Base-by-base conservation (phyloP, 2,797 vertebrate genomes). In the Rhabdophis nuchalis region DNA sequence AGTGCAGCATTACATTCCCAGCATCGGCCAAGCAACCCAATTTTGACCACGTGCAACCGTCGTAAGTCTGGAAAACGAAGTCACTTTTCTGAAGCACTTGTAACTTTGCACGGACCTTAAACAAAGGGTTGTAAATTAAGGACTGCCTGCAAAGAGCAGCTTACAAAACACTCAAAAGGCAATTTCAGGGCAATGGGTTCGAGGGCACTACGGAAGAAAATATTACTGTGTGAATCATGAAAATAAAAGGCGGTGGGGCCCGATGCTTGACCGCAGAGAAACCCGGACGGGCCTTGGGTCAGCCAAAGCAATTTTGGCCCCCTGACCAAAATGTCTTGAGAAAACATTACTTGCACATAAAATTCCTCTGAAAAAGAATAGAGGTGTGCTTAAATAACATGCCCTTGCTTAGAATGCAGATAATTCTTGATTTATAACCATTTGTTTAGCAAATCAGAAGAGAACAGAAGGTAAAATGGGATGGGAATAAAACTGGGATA, bases 61-160 rank as follows among this genome's bases (percentile, higher is more conserved):
- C 61, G 1, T 64, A 64, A 64, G 29, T n/a, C 29, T 64, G 61
- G n/a, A 64, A 64, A 64, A 64, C 5, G 0, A n/a, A 64, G 0
- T 16, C 29, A n/a, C 29, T 32, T 64, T n/a, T 64, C 14, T 64
- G 14, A 14, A 14, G 61, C 16, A 2, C 5, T 32, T 64, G 29
- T n/a, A n/a, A 64, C 13, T 64, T n/a, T n/a, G 5, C 6, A 64
- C 0, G 1, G 12, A n/a, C 12, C 0, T 0, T 13, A 29, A 60
- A 13, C 0, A 1, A 64, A 14, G n/a, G 60, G 29, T 11, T 64
- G 12, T 13, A 64, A 5, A 11, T 64, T n/a, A 13, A 68, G 29
- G 61, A 14, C 61, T 32, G 11, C 3, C 58, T 27, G 23, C 58
- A 60, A 60, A 60, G 58, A 60, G 3, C 25, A 27, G 2, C 25